Evolutionary conservation across 2,888 invertebrate genomes (phyloP).

Genomic region (Criorhina ranunculi): DNA sequence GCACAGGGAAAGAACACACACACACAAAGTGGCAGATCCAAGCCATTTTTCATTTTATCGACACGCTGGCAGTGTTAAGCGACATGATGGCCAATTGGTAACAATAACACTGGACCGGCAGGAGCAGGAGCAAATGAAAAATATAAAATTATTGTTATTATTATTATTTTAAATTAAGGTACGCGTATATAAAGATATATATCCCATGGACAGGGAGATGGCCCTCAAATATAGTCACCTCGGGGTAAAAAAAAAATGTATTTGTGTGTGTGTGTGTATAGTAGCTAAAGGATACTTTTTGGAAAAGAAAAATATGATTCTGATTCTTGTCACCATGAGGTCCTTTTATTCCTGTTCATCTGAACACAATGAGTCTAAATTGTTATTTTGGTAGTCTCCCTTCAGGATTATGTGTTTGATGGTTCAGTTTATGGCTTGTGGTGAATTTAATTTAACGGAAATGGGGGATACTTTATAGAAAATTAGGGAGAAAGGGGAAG

Average conservation of each 20-base stretch:
- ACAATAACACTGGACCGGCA: conserved; percentile 32
- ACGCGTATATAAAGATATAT: conserved; percentile 33
- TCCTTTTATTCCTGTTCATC: conserved; percentile 27
- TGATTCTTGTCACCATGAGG: conserved; percentile 18
- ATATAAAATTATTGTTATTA: conserved; percentile 60
- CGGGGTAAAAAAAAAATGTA: conserved; percentile 54
- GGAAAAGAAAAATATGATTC: conserved; percentile 2
- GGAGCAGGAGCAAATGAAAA: conserved; percentile 44
- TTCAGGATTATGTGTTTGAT: background rate
- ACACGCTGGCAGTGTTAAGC: conserved; percentile 15
- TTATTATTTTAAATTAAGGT: conserved; percentile 58
- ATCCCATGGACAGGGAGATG: conserved; percentile 8
- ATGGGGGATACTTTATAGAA: no score
- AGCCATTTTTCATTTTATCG: conserved; percentile 43
- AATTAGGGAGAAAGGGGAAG: no score
- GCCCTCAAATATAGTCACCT: conserved; percentile 23
- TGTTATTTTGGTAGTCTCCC: background rate
- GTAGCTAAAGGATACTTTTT: conserved; percentile 12
- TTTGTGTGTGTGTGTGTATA: conserved; percentile 18
- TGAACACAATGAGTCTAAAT: background rate
- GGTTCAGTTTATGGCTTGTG: background rate
- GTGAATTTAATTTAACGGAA: background rate
- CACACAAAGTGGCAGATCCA: background rate
- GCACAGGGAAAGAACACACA: background rate
- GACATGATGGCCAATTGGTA: conserved; percentile 65